These are phyloP conservation scores for Artibeus lituratus DNA, from an alignment of 2,797 vertebrate species.

Conservation along the genomic window DNA sequence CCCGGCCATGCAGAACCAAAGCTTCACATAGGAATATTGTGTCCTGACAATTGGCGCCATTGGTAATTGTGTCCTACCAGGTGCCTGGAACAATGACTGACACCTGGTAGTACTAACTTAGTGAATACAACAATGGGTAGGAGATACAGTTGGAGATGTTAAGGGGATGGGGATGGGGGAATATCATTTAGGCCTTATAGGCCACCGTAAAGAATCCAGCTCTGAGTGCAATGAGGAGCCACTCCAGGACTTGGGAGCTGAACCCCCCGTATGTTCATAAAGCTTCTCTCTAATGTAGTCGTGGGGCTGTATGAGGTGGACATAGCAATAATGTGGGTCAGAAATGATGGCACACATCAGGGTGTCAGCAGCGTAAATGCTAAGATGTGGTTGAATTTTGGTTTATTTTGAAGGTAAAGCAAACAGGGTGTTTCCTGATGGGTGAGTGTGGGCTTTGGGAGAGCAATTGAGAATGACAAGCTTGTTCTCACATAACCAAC, in stretches of 20 bases:
- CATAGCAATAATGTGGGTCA: not conserved
- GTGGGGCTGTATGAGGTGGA: not conserved
- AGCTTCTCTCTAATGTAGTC: not conserved
- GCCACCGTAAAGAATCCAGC: not conserved
- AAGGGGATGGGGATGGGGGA: not conserved
- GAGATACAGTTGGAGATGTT: not conserved
- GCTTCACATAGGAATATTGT: not conserved
- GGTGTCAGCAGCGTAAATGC: not conserved
- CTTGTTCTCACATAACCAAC: not conserved
- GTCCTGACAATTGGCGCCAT: not conserved
- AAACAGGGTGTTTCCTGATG: not conserved
- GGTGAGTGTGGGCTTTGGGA: not conserved
- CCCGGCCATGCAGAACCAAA: not conserved
- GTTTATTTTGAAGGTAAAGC: not conserved
- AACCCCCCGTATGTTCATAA: not conserved
- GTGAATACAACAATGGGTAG: not conserved
- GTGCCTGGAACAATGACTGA: not conserved
- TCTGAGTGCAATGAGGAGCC: not conserved
- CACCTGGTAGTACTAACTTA: not conserved
- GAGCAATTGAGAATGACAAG: not conserved
- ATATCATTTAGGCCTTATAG: not conserved
- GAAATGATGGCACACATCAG: not conserved
- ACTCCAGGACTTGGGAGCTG: not conserved
- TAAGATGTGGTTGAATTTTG: not conserved
- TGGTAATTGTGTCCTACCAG: too few relatives aligned